Base-by-base conservation (phyloP, 2,797 vertebrate species). In the Peromyscus eremicus region DNA sequence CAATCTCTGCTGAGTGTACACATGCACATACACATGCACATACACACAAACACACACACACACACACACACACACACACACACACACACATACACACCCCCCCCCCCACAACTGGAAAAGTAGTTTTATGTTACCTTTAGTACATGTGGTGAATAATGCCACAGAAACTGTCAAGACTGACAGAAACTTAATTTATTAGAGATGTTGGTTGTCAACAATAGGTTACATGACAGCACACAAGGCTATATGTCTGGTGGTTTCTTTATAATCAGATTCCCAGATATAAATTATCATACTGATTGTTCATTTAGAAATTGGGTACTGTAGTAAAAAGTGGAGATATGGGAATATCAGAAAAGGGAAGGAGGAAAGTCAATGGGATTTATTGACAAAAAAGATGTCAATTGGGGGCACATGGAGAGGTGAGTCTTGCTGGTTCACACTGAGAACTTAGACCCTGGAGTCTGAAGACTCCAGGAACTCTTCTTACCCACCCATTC, bases 391-490 rank as follows among this genome's bases (percentile, higher is more conserved):
- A 5, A 85, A 52, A 12, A 57, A 27, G 10, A 4, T 34, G 14
- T n/a, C 0, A 3, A 6, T 8, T 46, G 13, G 37, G 46, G 27
- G 10, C 1, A 68, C 46, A 5, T 32, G 6, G n/a, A n/a, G 16
- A 5, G 3, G 29, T 55, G 25, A 21, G 1, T 37, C 40, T 34
- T 64, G 5, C 52, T 70, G 43, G 11, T 21, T 62, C n/a, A 17
- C 23, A 71, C 6, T 62, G 8, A 79, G 62, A 68, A 68, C n/a
- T 40, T 96, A n/a, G 25, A 62, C 27, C 13, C 0, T 6, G 62
- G 6, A 29, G 9, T 37, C n/a, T 34, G 2, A 64, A 21, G 34
- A n/a, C 9, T n/a, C 23, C 0, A 32, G 62, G 11, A 3, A 29
- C 0, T 70, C 11, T 55, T 16, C 12, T 68, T 37, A 10, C 27